Conservation (phyloP, 2,888 invertebrate genomes). For the Hirtodrosophila histrioides region DNA sequence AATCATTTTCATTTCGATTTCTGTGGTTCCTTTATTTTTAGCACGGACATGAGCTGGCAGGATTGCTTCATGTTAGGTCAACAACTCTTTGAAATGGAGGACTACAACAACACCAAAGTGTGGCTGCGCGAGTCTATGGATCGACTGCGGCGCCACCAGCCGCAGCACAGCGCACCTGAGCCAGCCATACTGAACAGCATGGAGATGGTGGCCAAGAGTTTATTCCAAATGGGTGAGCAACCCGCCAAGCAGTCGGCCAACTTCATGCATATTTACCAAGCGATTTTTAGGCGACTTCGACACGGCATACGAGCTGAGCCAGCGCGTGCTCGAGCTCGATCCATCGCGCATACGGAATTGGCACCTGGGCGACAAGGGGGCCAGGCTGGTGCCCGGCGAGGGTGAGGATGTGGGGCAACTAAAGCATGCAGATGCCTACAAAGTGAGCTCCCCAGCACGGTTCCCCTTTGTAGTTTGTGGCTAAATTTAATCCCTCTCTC, state of each 20-base stretch:
- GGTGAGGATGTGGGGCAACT: slow-evolving; percentile 24
- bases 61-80: slow-evolving; percentile 98
- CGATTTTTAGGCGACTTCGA: slow-evolving; percentile 69
- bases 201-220: slow-evolving; percentile 75
- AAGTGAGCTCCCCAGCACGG: slow-evolving; percentile 40
- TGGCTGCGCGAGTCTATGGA: slow-evolving; percentile 97
- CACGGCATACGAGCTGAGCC: slow-evolving; percentile 72
- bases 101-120: slow-evolving; percentile 95
- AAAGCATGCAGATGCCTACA: slow-evolving; percentile 51
- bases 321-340: slow-evolving; percentile 71
- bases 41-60: slow-evolving; percentile 90
- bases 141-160: slow-evolving; percentile 87
- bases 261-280: slow-evolving; percentile 44
- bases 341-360: slow-evolving; percentile 68
- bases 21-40: slow-evolving; percentile 72
- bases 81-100: slow-evolving; percentile 94
- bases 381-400: slow-evolving; percentile 12
- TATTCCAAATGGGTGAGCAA: slow-evolving; percentile 75
- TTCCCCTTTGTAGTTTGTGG: slow-evolving; percentile 9
- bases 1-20: slow-evolving; percentile 59
- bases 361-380: slow-evolving; percentile 63
- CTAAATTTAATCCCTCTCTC: slow-evolving; percentile 31
- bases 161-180: slow-evolving; percentile 83
- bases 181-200: slow-evolving; percentile 68
- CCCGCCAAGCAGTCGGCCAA: slow-evolving; percentile 22